Evolutionary conservation across 2,888 invertebrate genomes (phyloP).

Genomic region (Melanargia galathea): DNA sequence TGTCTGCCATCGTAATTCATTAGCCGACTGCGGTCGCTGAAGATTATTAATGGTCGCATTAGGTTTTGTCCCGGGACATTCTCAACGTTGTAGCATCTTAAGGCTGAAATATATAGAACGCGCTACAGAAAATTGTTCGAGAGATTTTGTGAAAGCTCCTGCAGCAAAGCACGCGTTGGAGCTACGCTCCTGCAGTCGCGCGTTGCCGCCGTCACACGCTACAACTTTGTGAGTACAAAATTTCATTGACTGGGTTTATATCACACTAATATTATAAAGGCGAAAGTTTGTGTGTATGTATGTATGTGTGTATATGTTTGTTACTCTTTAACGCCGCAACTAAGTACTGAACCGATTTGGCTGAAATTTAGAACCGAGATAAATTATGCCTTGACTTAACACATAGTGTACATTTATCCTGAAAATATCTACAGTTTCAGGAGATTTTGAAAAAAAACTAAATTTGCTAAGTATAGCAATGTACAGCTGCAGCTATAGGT

Average conservation of each 20-base stretch:
- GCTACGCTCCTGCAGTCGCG: no score
- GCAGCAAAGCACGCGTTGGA: no score
- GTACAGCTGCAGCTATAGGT: no score
- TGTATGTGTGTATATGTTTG: neutral
- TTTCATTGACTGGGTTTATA: no score
- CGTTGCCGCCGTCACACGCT: no score
- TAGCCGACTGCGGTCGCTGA: conserved; percentile 68
- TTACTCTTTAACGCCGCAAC: neutral
- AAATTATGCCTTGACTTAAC: no score
- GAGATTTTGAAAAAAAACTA: no score
- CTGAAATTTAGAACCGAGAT: neutral
- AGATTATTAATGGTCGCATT: conserved; percentile 73
- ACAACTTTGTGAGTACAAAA: no score
- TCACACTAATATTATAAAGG: no score
- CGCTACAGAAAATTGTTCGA: neutral
- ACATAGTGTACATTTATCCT: neutral
- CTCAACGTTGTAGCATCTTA: conserved; percentile 61
- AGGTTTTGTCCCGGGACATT: conserved; percentile 68
- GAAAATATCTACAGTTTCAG: neutral
- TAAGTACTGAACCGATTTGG: neutral
- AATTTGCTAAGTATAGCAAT: no score
- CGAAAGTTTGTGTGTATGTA: neutral
- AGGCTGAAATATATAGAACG: conserved; percentile 26
- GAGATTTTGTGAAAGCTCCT: no score
- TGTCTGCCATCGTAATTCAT: conserved; percentile 73